Conservation (phyloP, 2,888 invertebrate genomes). For the Drosophila sordidapex region DNA sequence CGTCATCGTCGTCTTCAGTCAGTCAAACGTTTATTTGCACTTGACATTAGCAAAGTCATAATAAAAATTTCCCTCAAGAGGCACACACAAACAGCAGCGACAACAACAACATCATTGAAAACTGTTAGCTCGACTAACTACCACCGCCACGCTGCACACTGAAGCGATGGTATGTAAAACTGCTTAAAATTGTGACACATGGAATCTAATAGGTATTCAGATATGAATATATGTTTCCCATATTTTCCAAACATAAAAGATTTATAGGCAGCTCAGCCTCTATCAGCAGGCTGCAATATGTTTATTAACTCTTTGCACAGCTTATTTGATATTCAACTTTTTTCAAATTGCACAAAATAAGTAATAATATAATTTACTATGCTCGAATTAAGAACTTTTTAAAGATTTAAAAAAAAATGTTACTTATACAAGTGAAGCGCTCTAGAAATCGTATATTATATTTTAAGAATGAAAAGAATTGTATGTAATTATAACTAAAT, state of each 20-base stretch:
- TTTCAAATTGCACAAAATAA: not conserved
- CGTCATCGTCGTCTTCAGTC: constrained; percentile 35
- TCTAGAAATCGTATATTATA: not conserved
- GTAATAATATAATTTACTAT: not conserved
- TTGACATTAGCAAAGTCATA: constrained; percentile 81
- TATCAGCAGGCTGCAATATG: not conserved
- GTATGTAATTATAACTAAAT: not conserved
- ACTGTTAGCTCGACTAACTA: constrained; percentile 29
- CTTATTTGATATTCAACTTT: not conserved
- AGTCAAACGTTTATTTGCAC: constrained; percentile 79
- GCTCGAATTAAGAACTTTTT: not conserved
- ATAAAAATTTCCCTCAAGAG: constrained; percentile 76
- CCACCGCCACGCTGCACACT: constrained; percentile 41
- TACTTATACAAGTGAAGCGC: not conserved
- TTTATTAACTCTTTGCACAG: not conserved
- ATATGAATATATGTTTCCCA: not conserved
- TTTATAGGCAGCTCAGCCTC: not conserved
- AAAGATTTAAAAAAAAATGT: not conserved
- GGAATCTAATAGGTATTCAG: not conserved
- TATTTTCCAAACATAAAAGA: not conserved
- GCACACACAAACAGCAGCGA: constrained; percentile 44
- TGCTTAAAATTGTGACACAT: not conserved
- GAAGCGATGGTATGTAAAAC: constrained; percentile 25
- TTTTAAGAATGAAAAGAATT: not conserved
- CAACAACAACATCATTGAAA: constrained; percentile 28